phyloP scores from a whole-genome alignment of 2,113 vertebrate genomes.

The Lagenorhynchus albirostris region DNA sequence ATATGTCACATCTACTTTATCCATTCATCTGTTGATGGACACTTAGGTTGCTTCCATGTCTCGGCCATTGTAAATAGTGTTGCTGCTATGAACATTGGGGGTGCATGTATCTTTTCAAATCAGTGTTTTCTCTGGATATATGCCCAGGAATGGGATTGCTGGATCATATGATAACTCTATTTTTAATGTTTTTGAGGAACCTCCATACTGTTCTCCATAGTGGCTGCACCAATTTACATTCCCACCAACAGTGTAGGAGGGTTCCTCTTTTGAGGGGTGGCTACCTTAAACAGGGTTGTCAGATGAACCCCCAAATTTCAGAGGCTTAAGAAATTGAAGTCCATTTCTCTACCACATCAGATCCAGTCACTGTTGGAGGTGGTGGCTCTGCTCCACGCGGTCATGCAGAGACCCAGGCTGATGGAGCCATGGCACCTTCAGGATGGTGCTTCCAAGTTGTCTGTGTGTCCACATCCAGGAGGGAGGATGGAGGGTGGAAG shows the following conservation, averaged over 20 bases:
- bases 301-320: not conserved
- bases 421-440: accelerated
- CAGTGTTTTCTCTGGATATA: not conserved
- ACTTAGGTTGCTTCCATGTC: not conserved
- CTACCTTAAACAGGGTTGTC: not conserved
- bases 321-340: too few species aligned
- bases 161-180: not conserved
- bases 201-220: not conserved
- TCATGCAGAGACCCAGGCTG: not conserved
- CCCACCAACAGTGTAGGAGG: not conserved
- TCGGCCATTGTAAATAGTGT: not conserved
- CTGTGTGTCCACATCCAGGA: too few species aligned
- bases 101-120: not conserved
- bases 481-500: not conserved
- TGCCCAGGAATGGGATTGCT: not conserved
- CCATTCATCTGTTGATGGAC: not conserved
- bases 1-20: not conserved
- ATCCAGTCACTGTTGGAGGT: not conserved
- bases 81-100: not conserved
- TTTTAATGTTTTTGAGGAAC: not conserved
- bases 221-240: not conserved
- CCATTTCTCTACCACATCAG: not conserved
- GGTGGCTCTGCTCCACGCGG: accelerated
- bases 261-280: not conserved
- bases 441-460: not conserved